Base-by-base conservation (phyloP, 1,140 invertebrate species). In the Macrostomum lignano region DNA sequence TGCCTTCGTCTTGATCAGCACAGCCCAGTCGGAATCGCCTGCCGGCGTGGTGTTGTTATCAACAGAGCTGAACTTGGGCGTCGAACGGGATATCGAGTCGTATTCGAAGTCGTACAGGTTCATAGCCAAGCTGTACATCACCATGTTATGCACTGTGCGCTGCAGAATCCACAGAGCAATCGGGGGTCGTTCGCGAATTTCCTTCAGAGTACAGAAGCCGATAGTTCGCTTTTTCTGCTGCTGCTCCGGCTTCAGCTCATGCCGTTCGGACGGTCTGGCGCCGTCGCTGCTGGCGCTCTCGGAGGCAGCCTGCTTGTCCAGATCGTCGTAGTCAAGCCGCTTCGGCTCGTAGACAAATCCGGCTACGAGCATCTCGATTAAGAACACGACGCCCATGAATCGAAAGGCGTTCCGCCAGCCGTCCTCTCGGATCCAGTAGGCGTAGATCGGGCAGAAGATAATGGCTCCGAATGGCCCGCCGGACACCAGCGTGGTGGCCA, bases 401-500 rank as follows among this genome's bases (percentile, higher is more conserved):
- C 19, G 17, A 15, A 33, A 33, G 14, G 32, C 19, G 17, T 25
- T 17, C 17, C 32, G 14, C 32, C 32, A 33, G 5, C 11, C 32
- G 20, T 31, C 24, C 4, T 33, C 10, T 3, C 11, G n/a, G 5
- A 33, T 19, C 32, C 10, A 17, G 10, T 7, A 21, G 4, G 11
- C 32, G 20, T 17, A 33, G 10, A 33, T 17, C 14, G 32, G 32
- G 15, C 32, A 22, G 11, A 21, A 25, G 17, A 33, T 22, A 14
- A 33, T 13, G 14, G 19, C 11, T 25, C 32, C 32, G 20, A 25
- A 33, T 4, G 32, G 32, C 11, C 32, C 32, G 24, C 32, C 32
- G 5, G 13, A 25, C 17, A 19, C 19, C 14, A 33, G 19, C 14
- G 11, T 40, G 11, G 42, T 44, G n/a, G 42, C 40, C 14, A 44